A percentile compares a stretch with the other conserved stretches of the same genome.
phyloP scores from a whole-genome alignment of 1,140 invertebrate species.

The Lamellibrachia luymesi region DNA sequence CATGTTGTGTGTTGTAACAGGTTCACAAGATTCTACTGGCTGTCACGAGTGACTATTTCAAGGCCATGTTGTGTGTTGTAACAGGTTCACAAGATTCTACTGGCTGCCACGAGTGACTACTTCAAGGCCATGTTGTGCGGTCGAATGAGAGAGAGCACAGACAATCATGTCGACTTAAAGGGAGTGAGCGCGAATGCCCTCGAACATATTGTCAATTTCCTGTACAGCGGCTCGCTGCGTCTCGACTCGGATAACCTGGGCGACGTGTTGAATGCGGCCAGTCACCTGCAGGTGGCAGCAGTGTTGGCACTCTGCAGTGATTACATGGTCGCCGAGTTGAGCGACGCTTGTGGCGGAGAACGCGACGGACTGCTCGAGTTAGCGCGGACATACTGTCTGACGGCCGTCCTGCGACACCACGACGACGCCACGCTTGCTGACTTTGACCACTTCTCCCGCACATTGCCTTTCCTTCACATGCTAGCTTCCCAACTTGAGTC shows the following conservation, averaged over 20 bases:
- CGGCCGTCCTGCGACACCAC: constrained; percentile 46
- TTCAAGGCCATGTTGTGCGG: constrained; percentile 55
- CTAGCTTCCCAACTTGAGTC: constrained; percentile 30
- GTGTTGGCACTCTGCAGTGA: constrained; percentile 51
- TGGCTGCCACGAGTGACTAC: constrained; percentile 52
- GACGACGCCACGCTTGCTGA: constrained; percentile 47
- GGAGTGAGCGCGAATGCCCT: constrained; percentile 76
- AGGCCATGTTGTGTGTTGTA: constrained; percentile 21
- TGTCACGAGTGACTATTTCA: too few relatives aligned
- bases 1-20: neutral
- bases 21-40: neutral
- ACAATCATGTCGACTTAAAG: constrained; percentile 72
- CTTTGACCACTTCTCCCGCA: constrained; percentile 50
- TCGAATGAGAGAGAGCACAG: constrained; percentile 61
- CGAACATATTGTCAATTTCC: constrained; percentile 79
- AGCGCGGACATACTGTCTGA: constrained; percentile 51
- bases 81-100: constrained; percentile 51
- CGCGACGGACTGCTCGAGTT: constrained; percentile 51
- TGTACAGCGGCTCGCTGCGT: constrained; percentile 74
- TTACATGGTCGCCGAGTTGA: constrained; percentile 51
- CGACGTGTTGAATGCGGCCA: constrained; percentile 53
- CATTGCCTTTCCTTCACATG: constrained; percentile 46
- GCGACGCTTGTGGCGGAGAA: constrained; percentile 39
- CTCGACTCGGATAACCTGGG: constrained; percentile 50
- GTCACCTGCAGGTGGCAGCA: constrained; percentile 43